These are phyloP conservation scores for Ellobius talpinus DNA, from an alignment of 2,113 vertebrate species.

Conservation along the genomic window DNA sequence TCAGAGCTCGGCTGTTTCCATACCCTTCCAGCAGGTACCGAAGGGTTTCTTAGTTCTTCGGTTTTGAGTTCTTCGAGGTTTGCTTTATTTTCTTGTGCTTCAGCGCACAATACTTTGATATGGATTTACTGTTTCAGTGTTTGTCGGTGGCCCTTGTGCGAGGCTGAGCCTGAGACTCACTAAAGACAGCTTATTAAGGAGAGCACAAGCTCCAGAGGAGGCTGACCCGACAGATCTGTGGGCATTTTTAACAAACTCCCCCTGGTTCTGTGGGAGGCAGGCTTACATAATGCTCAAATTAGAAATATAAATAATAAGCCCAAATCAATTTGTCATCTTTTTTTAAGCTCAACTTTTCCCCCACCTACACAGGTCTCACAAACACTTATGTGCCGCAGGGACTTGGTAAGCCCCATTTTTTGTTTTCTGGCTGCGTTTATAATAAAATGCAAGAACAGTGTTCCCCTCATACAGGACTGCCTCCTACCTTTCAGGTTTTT, in stretches of 20 bases:
- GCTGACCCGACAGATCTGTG: not conserved
- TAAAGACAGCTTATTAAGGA: not conserved
- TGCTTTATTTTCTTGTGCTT: not conserved
- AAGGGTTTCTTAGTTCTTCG: not conserved
- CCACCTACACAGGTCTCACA: not conserved
- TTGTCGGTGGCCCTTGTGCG: not conserved
- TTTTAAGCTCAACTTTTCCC: not conserved
- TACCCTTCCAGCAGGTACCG: not conserved
- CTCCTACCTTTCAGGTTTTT: not conserved
- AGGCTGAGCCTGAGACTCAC: not conserved
- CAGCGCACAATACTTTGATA: not conserved
- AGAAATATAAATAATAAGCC: conserved; percentile 69
- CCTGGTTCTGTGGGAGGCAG: not conserved
- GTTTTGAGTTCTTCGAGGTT: not conserved
- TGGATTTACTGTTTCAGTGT: not conserved
- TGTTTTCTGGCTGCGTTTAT: not conserved
- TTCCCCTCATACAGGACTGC: not conserved
- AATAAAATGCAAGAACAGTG: not conserved
- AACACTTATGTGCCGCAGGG: not conserved
- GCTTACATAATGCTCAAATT: conserved; percentile 26
- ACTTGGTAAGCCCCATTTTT: not conserved
- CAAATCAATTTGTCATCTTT: not conserved
- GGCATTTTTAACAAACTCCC: conserved; percentile 33
- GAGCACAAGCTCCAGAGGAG: not conserved
- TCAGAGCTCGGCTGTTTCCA: not conserved